Conservation (phyloP, 2,888 invertebrate genomes). For the Microdon myrmicae region DNA sequence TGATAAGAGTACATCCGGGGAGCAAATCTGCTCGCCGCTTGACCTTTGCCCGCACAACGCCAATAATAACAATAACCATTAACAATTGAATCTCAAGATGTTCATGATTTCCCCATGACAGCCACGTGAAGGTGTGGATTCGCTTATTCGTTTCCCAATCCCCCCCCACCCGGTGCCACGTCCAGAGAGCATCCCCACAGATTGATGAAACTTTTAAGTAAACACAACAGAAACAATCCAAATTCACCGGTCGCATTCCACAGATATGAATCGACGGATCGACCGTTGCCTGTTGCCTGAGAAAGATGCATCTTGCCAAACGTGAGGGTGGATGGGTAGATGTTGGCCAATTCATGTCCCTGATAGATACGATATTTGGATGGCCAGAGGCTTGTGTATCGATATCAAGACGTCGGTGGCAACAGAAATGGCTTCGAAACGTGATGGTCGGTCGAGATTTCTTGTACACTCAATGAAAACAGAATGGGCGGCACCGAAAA, state of each 20-base stretch:
- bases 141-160: slow-evolving; percentile 35
- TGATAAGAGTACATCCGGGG: slow-evolving; percentile 28
- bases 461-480: slow-evolving; percentile 30
- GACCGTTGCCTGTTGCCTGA: background rate
- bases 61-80: slow-evolving; percentile 48
- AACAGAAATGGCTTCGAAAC: slow-evolving; percentile 20
- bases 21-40: slow-evolving; percentile 12
- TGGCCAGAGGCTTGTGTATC: slow-evolving; percentile 45
- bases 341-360: slow-evolving; percentile 34
- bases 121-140: background rate
- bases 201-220: slow-evolving; percentile 46
- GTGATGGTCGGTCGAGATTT: slow-evolving; percentile 46
- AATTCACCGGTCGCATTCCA: slow-evolving; percentile 44
- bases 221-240: slow-evolving; percentile 44
- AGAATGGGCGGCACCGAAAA: slow-evolving; percentile 41
- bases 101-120: slow-evolving; percentile 14
- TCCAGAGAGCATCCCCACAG: slow-evolving; percentile 17
- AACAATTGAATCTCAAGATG: slow-evolving; percentile 39
- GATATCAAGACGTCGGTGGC: slow-evolving; percentile 18
- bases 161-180: no score
- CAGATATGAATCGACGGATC: slow-evolving; percentile 43
- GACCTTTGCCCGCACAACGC: slow-evolving; percentile 47
- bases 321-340: slow-evolving; percentile 36
- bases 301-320: slow-evolving; percentile 13
- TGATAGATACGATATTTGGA: slow-evolving; percentile 31